phyloP scores from a whole-genome alignment of 2,888 invertebrate species.

The Apamea monoglypha region DNA sequence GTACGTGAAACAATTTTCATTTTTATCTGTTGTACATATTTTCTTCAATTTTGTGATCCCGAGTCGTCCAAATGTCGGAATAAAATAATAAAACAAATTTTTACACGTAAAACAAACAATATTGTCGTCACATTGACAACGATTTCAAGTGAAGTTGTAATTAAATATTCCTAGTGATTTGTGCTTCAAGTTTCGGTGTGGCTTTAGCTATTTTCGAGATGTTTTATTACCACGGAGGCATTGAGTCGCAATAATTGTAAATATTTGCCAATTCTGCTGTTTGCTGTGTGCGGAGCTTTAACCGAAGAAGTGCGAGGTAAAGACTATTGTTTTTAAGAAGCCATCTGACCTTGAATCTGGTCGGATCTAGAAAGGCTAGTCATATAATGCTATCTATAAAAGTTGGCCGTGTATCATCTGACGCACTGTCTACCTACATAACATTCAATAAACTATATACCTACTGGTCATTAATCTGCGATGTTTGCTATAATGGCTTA shows the following conservation, averaged over 20 bases:
- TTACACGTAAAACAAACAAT: slow-evolving; percentile 37
- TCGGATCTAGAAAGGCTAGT: slow-evolving; percentile 61
- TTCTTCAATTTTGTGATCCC: slow-evolving; percentile 56
- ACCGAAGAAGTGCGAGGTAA: slow-evolving; percentile 65
- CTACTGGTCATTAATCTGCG: slow-evolving; percentile 30
- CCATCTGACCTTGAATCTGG: slow-evolving; percentile 71
- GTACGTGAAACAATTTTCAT: slow-evolving; percentile 11
- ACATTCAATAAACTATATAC: slow-evolving; percentile 31
- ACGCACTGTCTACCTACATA: slow-evolving; percentile 53
- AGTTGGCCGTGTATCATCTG: slow-evolving; percentile 57
- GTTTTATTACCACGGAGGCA: slow-evolving; percentile 68
- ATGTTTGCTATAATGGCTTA: slow-evolving; percentile 7
- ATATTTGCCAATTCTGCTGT: slow-evolving; percentile 68
- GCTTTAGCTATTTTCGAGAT: slow-evolving; percentile 71
- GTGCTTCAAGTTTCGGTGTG: slow-evolving; percentile 52
- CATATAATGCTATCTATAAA: slow-evolving; percentile 33
- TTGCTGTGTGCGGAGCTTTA: slow-evolving; percentile 49
- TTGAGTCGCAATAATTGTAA: slow-evolving; percentile 70
- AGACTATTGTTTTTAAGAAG: slow-evolving; percentile 47
- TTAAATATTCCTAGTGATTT: slow-evolving; percentile 44
- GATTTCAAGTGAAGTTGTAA: slow-evolving; percentile 41
- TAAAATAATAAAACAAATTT: slow-evolving; percentile 54
- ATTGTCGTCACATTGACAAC: slow-evolving; percentile 25
- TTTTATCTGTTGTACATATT: slow-evolving; percentile 53
- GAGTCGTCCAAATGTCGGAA: slow-evolving; percentile 53